phyloP scores from a whole-genome alignment of 2,888 invertebrate genomes.

The Sesia bembeciformis region DNA sequence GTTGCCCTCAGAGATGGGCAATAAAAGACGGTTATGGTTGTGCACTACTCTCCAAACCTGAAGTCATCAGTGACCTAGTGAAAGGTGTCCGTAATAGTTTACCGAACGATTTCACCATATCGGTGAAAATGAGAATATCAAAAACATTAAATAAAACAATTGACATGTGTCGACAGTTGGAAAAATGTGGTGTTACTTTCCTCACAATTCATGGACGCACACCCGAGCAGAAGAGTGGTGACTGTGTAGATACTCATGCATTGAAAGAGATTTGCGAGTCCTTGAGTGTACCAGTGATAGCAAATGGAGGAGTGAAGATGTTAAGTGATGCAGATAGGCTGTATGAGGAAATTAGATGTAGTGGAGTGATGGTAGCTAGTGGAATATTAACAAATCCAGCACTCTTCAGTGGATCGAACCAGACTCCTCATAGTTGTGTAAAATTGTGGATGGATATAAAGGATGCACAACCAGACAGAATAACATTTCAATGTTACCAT shows the following conservation, averaged over 20 bases:
- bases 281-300: slow-evolving; percentile 88
- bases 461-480: slow-evolving; percentile 72
- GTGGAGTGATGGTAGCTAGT: slow-evolving; percentile 95
- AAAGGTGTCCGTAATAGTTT: slow-evolving; percentile 82
- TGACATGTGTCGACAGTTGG: slow-evolving; percentile 84
- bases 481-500: slow-evolving; percentile 91
- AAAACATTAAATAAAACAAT: slow-evolving; percentile 82
- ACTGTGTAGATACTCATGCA: slow-evolving; percentile 80
- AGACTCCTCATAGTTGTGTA: slow-evolving; percentile 85
- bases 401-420: slow-evolving; percentile 82
- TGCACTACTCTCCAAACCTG: slow-evolving; percentile 86
- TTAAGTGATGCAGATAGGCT: slow-evolving; percentile 81
- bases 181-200: slow-evolving; percentile 91
- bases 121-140: slow-evolving; percentile 91
- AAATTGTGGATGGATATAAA: slow-evolving; percentile 87
- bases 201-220: slow-evolving; percentile 94
- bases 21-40: slow-evolving; percentile 93
- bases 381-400: slow-evolving; percentile 94
- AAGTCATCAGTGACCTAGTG: slow-evolving; percentile 87
- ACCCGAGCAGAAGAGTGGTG: slow-evolving; percentile 84
- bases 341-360: slow-evolving; percentile 78
- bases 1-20: slow-evolving; percentile 98
- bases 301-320: slow-evolving; percentile 91
- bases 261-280: slow-evolving; percentile 81
- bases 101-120: slow-evolving; percentile 85